Conservation (phyloP, 2,113 vertebrate species). For the Hemiscyllium ocellatum region DNA sequence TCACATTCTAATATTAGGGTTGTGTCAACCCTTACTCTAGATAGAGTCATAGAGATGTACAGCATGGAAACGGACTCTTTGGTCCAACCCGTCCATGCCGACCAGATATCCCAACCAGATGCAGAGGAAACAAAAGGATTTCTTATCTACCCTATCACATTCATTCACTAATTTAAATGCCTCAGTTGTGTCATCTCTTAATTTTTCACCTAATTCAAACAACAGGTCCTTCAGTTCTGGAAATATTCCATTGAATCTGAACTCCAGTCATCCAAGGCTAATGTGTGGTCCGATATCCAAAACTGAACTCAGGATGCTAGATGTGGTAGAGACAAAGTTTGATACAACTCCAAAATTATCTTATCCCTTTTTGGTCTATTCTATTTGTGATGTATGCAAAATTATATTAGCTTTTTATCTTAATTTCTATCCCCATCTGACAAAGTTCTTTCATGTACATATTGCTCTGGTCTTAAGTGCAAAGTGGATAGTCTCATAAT, state of each 20-base stretch:
- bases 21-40: not conserved
- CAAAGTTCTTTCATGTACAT: not conserved
- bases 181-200: not conserved
- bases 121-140: not conserved
- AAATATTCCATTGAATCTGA: not conserved
- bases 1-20: not conserved
- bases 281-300: not conserved
- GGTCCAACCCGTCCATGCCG: too few species aligned
- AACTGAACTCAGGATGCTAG: not conserved
- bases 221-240: not conserved
- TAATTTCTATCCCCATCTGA: not conserved
- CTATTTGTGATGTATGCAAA: too few species aligned
- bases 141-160: not conserved
- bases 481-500: not conserved
- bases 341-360: not conserved
- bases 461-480: not conserved
- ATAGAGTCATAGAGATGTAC: too few species aligned
- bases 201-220: not conserved
- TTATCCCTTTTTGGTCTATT: not conserved
- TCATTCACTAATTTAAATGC: not conserved
- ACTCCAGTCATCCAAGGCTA: not conserved
- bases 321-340: not conserved
- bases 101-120: not conserved
- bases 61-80: too few species aligned
- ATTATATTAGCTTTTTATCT: not conserved